Conservation (phyloP, 2,113 vertebrate species). For the Megatriorchis doriae region DNA sequence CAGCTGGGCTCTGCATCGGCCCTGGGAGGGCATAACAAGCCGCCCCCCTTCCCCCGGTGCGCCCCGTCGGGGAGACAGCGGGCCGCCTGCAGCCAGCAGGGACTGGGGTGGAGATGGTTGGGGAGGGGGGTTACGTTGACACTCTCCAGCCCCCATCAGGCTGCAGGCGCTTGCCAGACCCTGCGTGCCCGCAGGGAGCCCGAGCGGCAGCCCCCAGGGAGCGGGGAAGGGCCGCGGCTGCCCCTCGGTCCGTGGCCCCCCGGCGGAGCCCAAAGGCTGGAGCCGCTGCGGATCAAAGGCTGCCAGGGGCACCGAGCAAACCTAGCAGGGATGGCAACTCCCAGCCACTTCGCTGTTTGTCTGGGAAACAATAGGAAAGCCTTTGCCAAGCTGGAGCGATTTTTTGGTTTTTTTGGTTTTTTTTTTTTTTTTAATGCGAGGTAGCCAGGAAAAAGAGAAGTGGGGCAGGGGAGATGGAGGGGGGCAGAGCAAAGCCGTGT, state of each 20-base stretch:
- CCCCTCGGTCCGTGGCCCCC: neutral
- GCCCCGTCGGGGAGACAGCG: neutral
- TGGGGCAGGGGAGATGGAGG: neutral
- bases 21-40: neutral
- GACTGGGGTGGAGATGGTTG: neutral
- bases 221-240: neutral
- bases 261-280: neutral
- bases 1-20: neutral
- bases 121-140: neutral
- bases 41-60: rapidly evolving
- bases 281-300: neutral
- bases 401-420: neutral
- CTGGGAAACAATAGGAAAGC: conserved; percentile 35
- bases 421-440: neutral
- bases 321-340: neutral
- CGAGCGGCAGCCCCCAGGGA: neutral
- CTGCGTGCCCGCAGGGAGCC: neutral
- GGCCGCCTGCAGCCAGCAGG: neutral
- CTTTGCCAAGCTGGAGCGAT: neutral
- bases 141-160: neutral
- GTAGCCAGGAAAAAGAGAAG: neutral
- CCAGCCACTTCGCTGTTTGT: neutral
- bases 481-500: neutral
- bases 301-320: neutral
- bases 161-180: neutral